Evolutionary conservation across 2,888 invertebrate species (phyloP), one percentile per base, ranked within the genome.

Genomic region (Flabesymbios commensalis): DNA sequence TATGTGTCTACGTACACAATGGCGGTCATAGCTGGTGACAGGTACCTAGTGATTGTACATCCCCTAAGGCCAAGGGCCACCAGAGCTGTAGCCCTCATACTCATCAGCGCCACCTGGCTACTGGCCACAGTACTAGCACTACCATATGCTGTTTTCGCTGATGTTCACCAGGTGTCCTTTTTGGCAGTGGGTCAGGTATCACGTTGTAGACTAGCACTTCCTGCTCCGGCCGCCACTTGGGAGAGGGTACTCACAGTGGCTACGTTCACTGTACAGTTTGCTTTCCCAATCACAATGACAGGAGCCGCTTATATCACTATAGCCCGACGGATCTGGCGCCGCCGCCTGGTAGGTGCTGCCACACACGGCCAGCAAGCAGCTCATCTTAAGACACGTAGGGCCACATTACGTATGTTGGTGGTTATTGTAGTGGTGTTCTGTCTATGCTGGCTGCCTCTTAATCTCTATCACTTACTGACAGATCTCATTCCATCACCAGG

Each of bases 401-500:
- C 80, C 67, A 84, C 84, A 32, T 84, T 84, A 53, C 83, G 82
- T 70, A 83, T 85, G 79, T 72, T 85, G 24, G 77, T 84, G 19
- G 69, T 83, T 3, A 84, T 84, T 2, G 81, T 84, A 17, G 73
- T 81, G 14, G 75, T 80, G 26, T 85, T 85, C 71, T 81, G 81
- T 2, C 56, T 82, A 2, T 84, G 83, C 60, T 85, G 84, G 84
- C 75, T 85, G 67, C 86, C 86, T 0, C 78, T 84, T 22, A 83
- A 84, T 58, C 65, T 83, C 47, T 84, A 84, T 67, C 84, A 84
- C 63, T 66, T 83, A 10, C 74, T 84, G 43, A 77, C 79, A 4
- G 79, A 81, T 65, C 74, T 83, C 42, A 77, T 80, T 48, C 75
- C 76, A 1, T n/a, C n/a, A n/a, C 69, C 74, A 59, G 63, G 69